phyloP scores from a whole-genome alignment of 2,113 vertebrate species.

The Procavia capensis region DNA sequence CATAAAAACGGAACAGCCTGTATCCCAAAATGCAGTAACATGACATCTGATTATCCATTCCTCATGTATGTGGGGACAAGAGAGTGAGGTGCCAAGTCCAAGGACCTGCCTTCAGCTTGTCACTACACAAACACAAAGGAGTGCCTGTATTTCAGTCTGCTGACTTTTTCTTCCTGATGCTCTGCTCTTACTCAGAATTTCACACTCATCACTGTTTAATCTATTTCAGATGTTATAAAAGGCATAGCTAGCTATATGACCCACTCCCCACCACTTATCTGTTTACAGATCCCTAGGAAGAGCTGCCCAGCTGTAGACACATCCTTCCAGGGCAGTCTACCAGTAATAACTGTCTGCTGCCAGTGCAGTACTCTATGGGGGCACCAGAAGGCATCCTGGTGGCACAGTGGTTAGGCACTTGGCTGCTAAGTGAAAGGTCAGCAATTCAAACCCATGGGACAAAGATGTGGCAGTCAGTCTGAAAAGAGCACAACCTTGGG shows the following conservation, averaged over 20 bases:
- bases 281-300: background rate
- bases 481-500: background rate
- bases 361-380: background rate
- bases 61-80: fast-evolving
- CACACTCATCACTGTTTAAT: background rate
- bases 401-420: background rate
- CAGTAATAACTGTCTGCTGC: background rate
- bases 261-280: background rate
- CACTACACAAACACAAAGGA: background rate
- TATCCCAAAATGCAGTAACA: background rate
- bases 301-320: background rate
- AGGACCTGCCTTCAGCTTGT: background rate
- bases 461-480: background rate
- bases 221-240: background rate
- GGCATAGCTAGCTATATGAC: background rate
- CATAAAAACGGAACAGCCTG: background rate
- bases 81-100: background rate
- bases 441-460: background rate
- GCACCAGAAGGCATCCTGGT: background rate
- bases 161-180: background rate
- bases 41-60: background rate
- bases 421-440: background rate
- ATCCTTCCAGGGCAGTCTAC: background rate
- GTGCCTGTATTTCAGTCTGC: background rate
- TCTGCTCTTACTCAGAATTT: background rate